Percentiles rank a stretch among this genome's conserved stretches.
Conservation (phyloP, 30 jellyfish, hydroid and myxozoan genomes). For the Hydra vulgaris region DNA sequence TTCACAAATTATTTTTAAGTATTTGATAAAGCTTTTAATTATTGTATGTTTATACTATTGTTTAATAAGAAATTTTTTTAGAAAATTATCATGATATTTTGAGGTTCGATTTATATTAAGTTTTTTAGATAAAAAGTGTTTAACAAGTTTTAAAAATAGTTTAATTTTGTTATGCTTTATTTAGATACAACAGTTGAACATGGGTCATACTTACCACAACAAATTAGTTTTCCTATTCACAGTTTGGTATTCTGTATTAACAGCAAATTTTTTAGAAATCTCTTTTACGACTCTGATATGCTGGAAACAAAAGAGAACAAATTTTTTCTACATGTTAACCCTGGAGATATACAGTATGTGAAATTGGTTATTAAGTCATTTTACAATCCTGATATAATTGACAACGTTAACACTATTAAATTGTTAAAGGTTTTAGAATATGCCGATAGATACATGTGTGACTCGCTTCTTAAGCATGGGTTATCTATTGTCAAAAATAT, state of each 20-base stretch:
- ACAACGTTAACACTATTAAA: conserved; percentile 7
- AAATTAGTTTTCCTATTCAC: conserved; percentile 35
- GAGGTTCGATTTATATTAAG: too few species aligned
- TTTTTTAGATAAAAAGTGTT: too few species aligned
- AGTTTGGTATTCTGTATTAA: conserved; percentile 17
- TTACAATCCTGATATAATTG: conserved; percentile 14
- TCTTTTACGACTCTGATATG: conserved; percentile 28
- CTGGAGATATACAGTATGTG: conserved; percentile 21
- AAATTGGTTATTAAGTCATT: conserved; percentile 21
- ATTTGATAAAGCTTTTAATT: too few species aligned
- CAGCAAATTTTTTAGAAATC: conserved; percentile 25
- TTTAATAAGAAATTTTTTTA: too few species aligned
- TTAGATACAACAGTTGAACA: too few species aligned
- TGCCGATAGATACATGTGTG: conserved; percentile 29
- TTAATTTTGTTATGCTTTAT: too few species aligned
- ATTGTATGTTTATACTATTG: too few species aligned
- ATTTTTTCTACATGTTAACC: conserved; percentile 13
- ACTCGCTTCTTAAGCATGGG: conserved; percentile 12
- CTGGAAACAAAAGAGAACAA: conserved; percentile 12
- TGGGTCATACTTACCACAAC: too few species aligned
- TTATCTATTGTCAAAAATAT: not conserved
- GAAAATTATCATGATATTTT: too few species aligned
- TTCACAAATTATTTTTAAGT: too few species aligned
- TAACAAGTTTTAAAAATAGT: too few species aligned
- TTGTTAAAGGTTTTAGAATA: conserved; percentile 9